Percentiles rank a stretch among this genome's conserved stretches.
These are phyloP conservation scores for Ispidina picta DNA, from an alignment of 2,797 vertebrate species.

Conservation along the genomic window DNA sequence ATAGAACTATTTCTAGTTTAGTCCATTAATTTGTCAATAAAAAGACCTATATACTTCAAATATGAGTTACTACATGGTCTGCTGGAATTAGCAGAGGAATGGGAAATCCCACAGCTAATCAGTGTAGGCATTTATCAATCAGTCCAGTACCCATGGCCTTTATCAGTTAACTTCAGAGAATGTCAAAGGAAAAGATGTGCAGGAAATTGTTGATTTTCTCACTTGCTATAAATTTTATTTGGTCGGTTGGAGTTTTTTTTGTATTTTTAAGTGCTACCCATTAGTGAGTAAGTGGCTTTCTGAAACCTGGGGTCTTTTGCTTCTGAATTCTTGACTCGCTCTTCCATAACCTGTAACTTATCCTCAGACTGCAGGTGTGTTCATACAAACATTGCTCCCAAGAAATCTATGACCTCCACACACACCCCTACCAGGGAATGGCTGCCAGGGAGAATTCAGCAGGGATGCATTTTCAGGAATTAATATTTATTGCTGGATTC, in stretches of 20 bases:
- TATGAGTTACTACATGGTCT: neutral
- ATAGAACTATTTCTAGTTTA: neutral
- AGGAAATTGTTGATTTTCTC: neutral
- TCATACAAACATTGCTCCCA: neutral
- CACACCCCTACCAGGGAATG: neutral
- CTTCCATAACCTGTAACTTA: neutral
- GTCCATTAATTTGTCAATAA: neutral
- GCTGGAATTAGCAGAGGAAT: neutral
- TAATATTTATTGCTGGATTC: neutral
- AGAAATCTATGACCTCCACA: neutral
- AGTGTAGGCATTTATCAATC: neutral
- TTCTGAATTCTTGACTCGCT: neutral
- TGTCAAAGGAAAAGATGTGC: neutral
- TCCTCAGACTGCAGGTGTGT: neutral
- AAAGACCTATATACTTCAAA: neutral
- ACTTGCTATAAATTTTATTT: neutral
- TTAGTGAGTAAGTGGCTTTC: neutral
- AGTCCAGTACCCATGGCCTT: neutral
- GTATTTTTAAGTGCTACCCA: neutral
- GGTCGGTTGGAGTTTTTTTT: neutral
- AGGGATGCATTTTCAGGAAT: neutral
- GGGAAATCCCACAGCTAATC: neutral
- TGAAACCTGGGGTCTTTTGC: neutral
- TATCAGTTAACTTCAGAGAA: neutral
- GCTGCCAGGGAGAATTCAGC: accelerated